phyloP scores from a whole-genome alignment of 2,797 vertebrate genomes.

The Channallabes apus region DNA sequence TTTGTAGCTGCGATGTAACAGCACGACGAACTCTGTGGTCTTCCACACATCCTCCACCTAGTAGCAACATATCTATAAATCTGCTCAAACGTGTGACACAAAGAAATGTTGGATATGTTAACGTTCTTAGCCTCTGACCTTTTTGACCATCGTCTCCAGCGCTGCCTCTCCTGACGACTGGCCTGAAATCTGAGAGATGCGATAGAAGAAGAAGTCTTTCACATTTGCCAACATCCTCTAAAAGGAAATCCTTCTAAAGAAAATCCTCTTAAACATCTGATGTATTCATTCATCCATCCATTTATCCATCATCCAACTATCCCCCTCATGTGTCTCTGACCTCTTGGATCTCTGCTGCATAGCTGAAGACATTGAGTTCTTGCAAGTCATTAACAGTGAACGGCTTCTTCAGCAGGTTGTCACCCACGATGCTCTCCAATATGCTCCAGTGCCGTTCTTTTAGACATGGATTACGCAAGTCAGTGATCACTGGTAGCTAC shows the following conservation, averaged over 20 bases:
- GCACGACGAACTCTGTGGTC: conserved; percentile 76
- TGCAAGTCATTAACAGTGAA: conserved; percentile 72
- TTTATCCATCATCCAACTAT: background rate
- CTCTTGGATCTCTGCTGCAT: conserved; percentile 76
- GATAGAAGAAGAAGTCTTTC: background rate
- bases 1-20: conserved; percentile 77
- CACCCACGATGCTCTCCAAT: conserved; percentile 71
- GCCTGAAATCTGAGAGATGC: conserved; percentile 73
- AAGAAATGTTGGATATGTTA: background rate
- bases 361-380: conserved; percentile 73
- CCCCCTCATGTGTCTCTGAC: conserved; percentile 51
- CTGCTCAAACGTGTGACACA: background rate
- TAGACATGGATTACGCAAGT: conserved; percentile 79
- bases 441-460: conserved; percentile 77
- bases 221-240: background rate
- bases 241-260: too few relatives aligned
- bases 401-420: conserved; percentile 65
- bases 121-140: conserved; percentile 62
- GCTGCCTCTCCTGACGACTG: conserved; percentile 82
- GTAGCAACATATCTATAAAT: background rate
- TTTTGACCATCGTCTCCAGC: conserved; percentile 77
- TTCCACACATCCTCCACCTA: conserved; percentile 82
- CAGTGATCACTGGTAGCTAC: conserved; percentile 79
- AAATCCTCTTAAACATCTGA: too few relatives aligned
- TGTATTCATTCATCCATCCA: background rate